phyloP scores from a whole-genome alignment of 2,113 vertebrate genomes.

The Antigone vipio region DNA sequence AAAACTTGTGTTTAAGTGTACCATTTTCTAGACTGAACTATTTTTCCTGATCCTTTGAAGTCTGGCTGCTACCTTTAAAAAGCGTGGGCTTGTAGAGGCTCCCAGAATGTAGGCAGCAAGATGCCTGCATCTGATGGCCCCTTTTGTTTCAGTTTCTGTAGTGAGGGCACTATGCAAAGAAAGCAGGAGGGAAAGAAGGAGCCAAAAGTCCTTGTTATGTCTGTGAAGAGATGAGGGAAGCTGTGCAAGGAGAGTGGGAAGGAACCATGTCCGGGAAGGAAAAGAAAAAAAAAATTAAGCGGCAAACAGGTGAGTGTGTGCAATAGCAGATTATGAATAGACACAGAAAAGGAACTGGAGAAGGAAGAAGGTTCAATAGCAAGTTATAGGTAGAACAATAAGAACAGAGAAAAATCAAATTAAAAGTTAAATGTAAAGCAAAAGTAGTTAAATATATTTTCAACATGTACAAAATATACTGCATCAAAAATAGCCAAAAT shows the following conservation, averaged over 20 bases:
- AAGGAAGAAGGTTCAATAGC: background rate
- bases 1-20: background rate
- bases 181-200: background rate
- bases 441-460: background rate
- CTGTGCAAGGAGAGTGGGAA: background rate
- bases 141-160: background rate
- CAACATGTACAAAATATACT: background rate
- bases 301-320: background rate
- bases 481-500: background rate
- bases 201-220: background rate
- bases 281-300: background rate
- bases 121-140: background rate
- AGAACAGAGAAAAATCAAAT: background rate
- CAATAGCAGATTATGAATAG: background rate
- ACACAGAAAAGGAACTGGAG: background rate
- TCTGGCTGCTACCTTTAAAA: background rate
- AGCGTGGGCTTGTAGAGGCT: background rate
- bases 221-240: background rate
- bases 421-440: background rate
- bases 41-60: background rate
- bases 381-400: background rate
- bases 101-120: background rate
- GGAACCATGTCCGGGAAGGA: background rate
- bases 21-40: background rate
- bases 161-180: background rate